Evolutionary conservation across 2,113 vertebrate genomes (phyloP).

Genomic region (Heptranchias perlo): DNA sequence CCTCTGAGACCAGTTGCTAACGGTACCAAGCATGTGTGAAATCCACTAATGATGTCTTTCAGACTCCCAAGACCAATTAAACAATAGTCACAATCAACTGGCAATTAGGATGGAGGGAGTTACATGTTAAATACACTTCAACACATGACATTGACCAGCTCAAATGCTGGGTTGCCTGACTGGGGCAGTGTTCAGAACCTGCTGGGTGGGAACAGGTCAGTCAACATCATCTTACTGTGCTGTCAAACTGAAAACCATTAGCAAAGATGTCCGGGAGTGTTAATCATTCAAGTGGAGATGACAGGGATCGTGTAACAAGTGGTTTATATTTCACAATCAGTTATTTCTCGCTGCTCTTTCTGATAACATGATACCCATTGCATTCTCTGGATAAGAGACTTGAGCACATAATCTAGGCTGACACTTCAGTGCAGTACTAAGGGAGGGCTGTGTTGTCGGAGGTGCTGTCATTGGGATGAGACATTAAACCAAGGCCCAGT

Average conservation of each 20-base stretch:
- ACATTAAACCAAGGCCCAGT: not conserved
- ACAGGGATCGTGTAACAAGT: not conserved
- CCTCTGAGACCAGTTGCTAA: not conserved
- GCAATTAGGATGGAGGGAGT: not conserved
- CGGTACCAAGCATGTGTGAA: not conserved
- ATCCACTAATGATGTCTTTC: not conserved
- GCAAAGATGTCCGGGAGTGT: not conserved
- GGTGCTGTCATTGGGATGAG: not conserved
- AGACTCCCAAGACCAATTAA: not conserved
- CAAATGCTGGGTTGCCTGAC: not conserved
- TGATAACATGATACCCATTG: not conserved
- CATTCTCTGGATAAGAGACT: not conserved
- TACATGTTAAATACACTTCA: not conserved
- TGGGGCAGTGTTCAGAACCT: not conserved
- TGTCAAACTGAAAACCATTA: not conserved
- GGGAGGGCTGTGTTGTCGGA: not conserved
- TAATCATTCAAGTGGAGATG: not conserved
- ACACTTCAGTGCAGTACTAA: not conserved
- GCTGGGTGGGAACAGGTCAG: not conserved
- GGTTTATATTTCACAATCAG: not conserved
- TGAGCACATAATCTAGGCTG: not conserved
- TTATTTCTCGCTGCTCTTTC: not conserved
- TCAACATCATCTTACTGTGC: not conserved
- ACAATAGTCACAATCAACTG: not conserved
- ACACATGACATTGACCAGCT: not conserved